A percentile compares a stretch with the other conserved stretches of the same genome.
phyloP scores from a whole-genome alignment of 2,113 vertebrate species.

The Coracopsis vasa region DNA sequence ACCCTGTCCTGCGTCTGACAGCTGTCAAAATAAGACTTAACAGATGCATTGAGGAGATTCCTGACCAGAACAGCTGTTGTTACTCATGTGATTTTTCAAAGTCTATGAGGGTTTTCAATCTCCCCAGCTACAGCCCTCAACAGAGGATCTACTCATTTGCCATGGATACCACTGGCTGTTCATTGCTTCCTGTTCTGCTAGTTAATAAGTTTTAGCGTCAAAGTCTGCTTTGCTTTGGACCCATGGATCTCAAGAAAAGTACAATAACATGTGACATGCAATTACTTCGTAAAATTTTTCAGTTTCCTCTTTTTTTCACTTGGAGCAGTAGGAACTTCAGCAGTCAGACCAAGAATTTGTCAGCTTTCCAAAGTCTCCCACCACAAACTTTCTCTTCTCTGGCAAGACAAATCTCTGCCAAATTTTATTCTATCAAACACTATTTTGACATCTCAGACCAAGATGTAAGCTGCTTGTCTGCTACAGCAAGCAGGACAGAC shows the following conservation, averaged over 20 bases:
- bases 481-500: background rate
- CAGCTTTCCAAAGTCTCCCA: background rate
- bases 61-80: background rate
- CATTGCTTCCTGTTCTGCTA: background rate
- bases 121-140: background rate
- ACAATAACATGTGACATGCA: background rate
- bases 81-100: background rate
- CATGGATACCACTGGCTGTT: background rate
- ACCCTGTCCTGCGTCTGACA: background rate
- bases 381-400: background rate
- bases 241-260: background rate
- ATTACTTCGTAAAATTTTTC: background rate
- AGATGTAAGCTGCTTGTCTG: background rate
- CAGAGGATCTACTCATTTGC: background rate
- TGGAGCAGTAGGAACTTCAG: background rate
- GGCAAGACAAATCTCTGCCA: background rate
- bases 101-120: background rate
- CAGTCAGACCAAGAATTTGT: background rate
- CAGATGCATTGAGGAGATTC: background rate
- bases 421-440: background rate
- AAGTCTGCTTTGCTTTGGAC: background rate
- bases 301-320: background rate
- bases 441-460: background rate
- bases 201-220: background rate
- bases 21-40: conserved; percentile 6